Base-by-base conservation (phyloP, 1,140 invertebrate genomes). In the Bicyclus anynana region DNA sequence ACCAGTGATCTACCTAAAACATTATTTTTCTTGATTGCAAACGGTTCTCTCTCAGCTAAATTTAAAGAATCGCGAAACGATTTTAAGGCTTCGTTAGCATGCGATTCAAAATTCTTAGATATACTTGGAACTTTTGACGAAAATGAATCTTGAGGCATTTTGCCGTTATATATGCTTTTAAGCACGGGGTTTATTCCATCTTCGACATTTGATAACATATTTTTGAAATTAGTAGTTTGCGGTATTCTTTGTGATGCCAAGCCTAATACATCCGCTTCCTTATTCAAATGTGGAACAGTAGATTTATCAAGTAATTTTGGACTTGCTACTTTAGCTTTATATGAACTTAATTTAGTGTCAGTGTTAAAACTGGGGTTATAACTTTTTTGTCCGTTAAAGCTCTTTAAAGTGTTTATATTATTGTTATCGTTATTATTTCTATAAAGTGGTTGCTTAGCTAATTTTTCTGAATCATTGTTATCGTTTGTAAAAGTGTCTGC, bases 241-340 rank as follows among this genome's bases (percentile, higher is more conserved):
- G 29, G 47, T 33, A 29, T 16, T 13, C 16, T 38, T 20, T 51
- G 33, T 23, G 49, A 37, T 17, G 44, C 44, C 9, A 16, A 5
- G 5, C 44, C 23, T 13, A 47, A 47, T 13, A 27, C 9, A 26
- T 47, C 44, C 10, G 20, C n/a, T 14, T 47, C 44, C 14, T 47
- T 14, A 17, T 9, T 5, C 10, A 21, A 16, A 47, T 17, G 7
- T 7, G 62, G 20, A 26, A 62, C 57, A 6, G 66, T 21, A 29
- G 69, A 62, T 52, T 67, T 71, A 44, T 68, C 20, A 38, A 79
- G 63, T 14, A 61, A 60, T 14, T 72, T 66, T 33, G 74, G 74
- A 16, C 67, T 29, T 17, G 69, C 38, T 42, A 78, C 37, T 59
- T 68, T 77, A 13, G 72, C 59, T 51, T 57, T 77, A 40, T 59